These are phyloP conservation scores for Cirrhinus mrigala DNA, from an alignment of 2,797 vertebrate species.

Conservation along the genomic window DNA sequence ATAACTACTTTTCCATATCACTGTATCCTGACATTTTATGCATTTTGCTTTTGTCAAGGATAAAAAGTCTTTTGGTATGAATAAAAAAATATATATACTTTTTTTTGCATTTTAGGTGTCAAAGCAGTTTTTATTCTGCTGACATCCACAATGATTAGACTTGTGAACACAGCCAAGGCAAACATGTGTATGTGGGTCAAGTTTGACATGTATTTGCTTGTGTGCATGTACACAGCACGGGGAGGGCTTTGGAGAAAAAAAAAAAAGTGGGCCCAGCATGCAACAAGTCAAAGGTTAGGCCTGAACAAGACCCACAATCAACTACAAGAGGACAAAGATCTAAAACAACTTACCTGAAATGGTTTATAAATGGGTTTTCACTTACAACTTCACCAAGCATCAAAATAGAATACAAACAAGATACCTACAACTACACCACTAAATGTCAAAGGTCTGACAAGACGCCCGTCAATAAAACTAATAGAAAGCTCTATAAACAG, in stretches of 20 bases:
- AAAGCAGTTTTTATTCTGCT: neutral
- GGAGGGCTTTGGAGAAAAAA: neutral
- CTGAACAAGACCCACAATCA: neutral
- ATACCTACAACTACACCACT: neutral
- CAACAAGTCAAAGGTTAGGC: neutral
- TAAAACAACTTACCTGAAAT: neutral
- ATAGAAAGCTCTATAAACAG: neutral
- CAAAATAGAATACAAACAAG: neutral
- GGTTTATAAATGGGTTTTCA: slow-evolving; percentile 1
- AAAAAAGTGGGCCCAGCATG: neutral
- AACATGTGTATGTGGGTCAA: slow-evolving; percentile 38
- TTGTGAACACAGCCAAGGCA: slow-evolving; percentile 8
- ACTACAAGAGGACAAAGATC: neutral
- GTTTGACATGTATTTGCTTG: slow-evolving; percentile 16
- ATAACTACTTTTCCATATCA: neutral
- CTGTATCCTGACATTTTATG: neutral
- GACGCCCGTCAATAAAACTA: neutral
- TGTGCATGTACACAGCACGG: neutral
- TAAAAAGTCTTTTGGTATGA: neutral
- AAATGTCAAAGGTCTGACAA: neutral
- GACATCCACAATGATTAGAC: neutral
- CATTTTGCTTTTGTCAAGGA: neutral
- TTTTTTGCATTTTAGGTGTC: neutral
- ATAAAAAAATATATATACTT: neutral
- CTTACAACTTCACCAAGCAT: neutral